Evolutionary conservation across 2,888 invertebrate species (phyloP).

Genomic region (Cerceris rybyensis): DNA sequence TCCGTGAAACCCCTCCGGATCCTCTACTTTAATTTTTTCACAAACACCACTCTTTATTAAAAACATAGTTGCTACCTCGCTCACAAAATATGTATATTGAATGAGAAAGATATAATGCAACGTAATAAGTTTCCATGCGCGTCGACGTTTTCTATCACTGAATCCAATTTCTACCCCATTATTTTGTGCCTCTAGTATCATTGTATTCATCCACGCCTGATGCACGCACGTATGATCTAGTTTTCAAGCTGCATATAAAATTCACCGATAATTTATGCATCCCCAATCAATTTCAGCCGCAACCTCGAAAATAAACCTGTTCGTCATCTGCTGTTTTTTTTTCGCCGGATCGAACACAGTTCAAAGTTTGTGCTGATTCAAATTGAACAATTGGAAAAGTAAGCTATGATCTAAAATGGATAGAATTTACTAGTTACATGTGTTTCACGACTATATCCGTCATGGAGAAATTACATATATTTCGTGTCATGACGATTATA

Average conservation of each 20-base stretch:
- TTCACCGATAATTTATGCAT: conserved; percentile 16
- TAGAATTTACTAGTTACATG: too few relatives aligned
- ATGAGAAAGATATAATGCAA: neutral
- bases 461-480: too few relatives aligned
- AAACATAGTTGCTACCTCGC: too few relatives aligned
- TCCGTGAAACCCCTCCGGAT: too few relatives aligned
- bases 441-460: too few relatives aligned
- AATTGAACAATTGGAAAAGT: too few relatives aligned
- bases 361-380: neutral
- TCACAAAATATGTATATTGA: neutral
- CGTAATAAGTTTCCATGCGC: conserved; percentile 3
- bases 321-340: neutral
- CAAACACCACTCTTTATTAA: too few relatives aligned
- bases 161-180: conserved; percentile 18
- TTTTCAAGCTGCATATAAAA: neutral
- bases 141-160: neutral
- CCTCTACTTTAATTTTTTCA: too few relatives aligned
- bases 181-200: neutral
- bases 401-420: too few relatives aligned
- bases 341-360: neutral
- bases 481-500: too few relatives aligned
- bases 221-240: neutral
- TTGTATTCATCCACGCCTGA: neutral
- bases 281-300: conserved; percentile 11
- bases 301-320: neutral